phyloP scores from a whole-genome alignment of 1,140 invertebrate genomes.

The Dendrolimus punctatus region DNA sequence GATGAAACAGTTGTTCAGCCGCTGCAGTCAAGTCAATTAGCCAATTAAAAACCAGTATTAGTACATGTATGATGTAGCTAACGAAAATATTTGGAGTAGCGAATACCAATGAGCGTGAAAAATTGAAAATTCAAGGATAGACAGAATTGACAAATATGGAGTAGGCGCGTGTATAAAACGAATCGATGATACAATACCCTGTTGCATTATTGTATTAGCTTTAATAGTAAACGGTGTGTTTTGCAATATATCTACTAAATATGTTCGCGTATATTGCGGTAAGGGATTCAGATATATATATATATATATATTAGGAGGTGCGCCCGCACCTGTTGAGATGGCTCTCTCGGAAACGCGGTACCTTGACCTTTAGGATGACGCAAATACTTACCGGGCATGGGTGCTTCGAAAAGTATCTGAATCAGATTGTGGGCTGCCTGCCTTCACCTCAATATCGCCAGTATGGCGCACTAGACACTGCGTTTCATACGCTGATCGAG shows the following conservation, averaged over 20 bases:
- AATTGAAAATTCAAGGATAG: constrained; percentile 40
- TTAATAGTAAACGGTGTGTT: too few relatives aligned
- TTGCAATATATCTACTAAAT: constrained; percentile 15
- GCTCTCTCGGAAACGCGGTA: too few relatives aligned
- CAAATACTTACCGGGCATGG: too few relatives aligned
- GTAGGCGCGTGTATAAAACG: constrained; percentile 34
- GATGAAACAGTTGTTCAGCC: constrained; percentile 19
- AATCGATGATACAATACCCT: constrained; percentile 1
- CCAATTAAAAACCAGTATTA: constrained; percentile 27
- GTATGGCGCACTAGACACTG: too few relatives aligned
- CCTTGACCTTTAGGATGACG: too few relatives aligned
- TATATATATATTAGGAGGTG: too few relatives aligned
- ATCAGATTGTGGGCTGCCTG: too few relatives aligned
- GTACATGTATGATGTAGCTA: constrained; percentile 38
- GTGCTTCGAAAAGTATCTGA: too few relatives aligned
- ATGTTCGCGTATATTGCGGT: constrained; percentile 52
- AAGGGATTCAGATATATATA: constrained; percentile 17
- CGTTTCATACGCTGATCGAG: too few relatives aligned
- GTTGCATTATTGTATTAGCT: too few relatives aligned
- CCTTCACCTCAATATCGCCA: too few relatives aligned
- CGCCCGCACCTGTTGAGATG: too few relatives aligned
- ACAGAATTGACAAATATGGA: constrained; percentile 38
- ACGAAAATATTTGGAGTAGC: constrained; percentile 20
- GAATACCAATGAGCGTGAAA: constrained; percentile 64
- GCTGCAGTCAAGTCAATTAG: constrained; percentile 14